These are phyloP conservation scores for Phyllopteryx taeniolatus DNA, from an alignment of 2,113 vertebrate species.

Conservation along the genomic window DNA sequence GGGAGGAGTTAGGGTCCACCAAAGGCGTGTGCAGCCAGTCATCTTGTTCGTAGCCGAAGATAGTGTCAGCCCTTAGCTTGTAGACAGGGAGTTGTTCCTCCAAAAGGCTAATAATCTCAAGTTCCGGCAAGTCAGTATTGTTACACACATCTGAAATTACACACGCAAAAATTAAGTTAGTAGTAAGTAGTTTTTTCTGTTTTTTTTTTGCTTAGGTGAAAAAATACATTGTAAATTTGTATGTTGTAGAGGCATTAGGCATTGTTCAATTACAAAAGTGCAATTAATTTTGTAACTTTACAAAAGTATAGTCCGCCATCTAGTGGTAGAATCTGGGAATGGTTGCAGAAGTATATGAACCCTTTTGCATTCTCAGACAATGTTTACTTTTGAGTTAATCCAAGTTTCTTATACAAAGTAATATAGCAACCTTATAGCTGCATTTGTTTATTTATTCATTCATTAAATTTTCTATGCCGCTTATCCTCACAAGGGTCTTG, in stretches of 20 bases:
- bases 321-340: slow-evolving; percentile 45
- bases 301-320: slow-evolving; percentile 42
- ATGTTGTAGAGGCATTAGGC: background rate
- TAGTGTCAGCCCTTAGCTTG: slow-evolving; percentile 93
- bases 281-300: background rate
- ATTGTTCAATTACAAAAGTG: background rate
- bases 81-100: slow-evolving; percentile 97
- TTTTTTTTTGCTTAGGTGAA: background rate
- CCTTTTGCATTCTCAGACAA: background rate
- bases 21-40: slow-evolving; percentile 98
- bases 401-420: background rate
- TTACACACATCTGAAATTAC: slow-evolving; percentile 90
- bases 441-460: background rate
- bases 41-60: slow-evolving; percentile 97
- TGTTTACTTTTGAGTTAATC: background rate
- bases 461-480: no score
- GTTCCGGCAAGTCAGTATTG: slow-evolving; percentile 95
- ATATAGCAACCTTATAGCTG: background rate
- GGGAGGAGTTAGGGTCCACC: slow-evolving; percentile 81
- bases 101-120: slow-evolving; percentile 97
- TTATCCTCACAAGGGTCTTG: no score
- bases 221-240: background rate
- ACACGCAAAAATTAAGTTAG: slow-evolving; percentile 4
- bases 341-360: background rate
- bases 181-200: background rate